Evolutionary conservation across 2,797 vertebrate genomes (phyloP), one percentile per base, ranked within the genome.

Genomic region (Acanthopagrus latus): DNA sequence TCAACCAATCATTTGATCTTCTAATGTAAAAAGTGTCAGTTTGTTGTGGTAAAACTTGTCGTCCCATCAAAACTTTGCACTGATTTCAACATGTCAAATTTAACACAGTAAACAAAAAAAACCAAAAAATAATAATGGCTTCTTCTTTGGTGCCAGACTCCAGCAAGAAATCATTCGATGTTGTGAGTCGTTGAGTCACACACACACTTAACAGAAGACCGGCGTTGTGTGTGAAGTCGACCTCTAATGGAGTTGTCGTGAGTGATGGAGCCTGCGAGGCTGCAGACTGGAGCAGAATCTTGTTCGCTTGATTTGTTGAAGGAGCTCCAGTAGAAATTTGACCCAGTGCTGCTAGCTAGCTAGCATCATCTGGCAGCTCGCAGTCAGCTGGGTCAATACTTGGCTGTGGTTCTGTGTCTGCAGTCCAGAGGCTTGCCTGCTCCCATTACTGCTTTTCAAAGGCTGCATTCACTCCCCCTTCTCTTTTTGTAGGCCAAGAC

Each of bases 301-400:
- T 4, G 38, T 7, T 23, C 11, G 0, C 46, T 44, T 52, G 51
- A 59, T 56, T 38, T 44, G 71, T 46, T 74, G 60, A 57, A 54
- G 62, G 46, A 43, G 69, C 52, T 73, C 44, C 56, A 74, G 38
- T 3, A 66, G 75, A 74, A 82, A 81, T 47, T 0, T 71, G 76
- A 90, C 71, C 68, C 62, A 68, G 71, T 46, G 58, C 71, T 46
- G 71, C 44, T 46, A 64, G 75, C 66, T 29, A 1, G 72, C 59
- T 64, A 54, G 65, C 70, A 7, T 33, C 5, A 2, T 59, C 57
- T 82, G 81, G 80, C 77, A 62, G 66, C 62, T 60, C 20, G 47
- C 59, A 41, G 84, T 74, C 72, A 85, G 78, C 69, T 64, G 80
- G 73, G 78, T 86, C 84, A 74, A 78, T 83, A 83, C 75, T 85